phyloP scores from a whole-genome alignment of 1,140 invertebrate species.

The Patella vulgata region DNA sequence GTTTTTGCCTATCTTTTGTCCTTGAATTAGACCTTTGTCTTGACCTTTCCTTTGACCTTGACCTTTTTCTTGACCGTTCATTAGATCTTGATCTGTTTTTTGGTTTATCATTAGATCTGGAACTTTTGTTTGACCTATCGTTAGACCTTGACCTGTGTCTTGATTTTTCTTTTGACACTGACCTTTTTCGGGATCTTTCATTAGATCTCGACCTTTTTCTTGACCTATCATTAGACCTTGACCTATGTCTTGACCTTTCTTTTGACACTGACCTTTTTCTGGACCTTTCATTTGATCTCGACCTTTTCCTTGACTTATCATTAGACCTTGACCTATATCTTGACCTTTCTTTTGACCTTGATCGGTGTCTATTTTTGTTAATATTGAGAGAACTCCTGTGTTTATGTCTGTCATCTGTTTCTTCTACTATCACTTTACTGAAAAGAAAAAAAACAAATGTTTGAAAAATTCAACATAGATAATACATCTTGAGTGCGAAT shows the following conservation, averaged over 20 bases:
- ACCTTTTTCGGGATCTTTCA: slow-evolving; percentile 28
- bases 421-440: not conserved
- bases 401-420: not conserved
- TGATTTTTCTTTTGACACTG: slow-evolving; percentile 45
- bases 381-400: not conserved
- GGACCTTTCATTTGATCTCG: slow-evolving; percentile 7
- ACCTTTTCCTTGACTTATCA: slow-evolving; percentile 12
- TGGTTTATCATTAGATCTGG: slow-evolving; percentile 23
- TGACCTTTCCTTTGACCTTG: slow-evolving; percentile 19
- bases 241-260: slow-evolving; percentile 15
- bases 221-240: slow-evolving; percentile 8
- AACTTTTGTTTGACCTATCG: slow-evolving; percentile 39
- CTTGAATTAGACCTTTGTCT: slow-evolving; percentile 12
- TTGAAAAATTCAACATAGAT: not conserved
- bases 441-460: not conserved
- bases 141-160: slow-evolving; percentile 29
- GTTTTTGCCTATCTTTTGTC: slow-evolving; percentile 21
- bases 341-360: not conserved
- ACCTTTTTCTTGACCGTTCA: slow-evolving; percentile 14
- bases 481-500: not conserved
- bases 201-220: slow-evolving; percentile 31
- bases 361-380: slow-evolving; percentile 15
- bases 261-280: slow-evolving; percentile 14
- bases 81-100: slow-evolving; percentile 34
- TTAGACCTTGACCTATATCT: slow-evolving; percentile 22